Base-by-base conservation (phyloP, 2,113 vertebrate genomes). In the Thinocorus orbignyianus region DNA sequence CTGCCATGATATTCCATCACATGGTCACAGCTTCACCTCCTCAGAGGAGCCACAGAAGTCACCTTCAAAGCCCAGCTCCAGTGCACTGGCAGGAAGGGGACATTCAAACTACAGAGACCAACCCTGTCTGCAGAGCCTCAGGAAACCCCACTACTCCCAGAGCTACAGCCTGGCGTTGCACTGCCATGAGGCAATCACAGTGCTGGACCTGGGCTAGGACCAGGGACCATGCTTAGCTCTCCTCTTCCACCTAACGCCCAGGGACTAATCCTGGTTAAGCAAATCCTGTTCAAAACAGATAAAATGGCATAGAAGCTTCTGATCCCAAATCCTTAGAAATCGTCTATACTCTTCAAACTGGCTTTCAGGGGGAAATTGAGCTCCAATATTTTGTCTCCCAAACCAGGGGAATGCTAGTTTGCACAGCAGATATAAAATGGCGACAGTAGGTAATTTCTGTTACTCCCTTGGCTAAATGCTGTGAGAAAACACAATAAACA, bases 1-100 rank as follows among this genome's bases (percentile, higher is more conserved):
- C 7, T 54, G n/a, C 25, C 10, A 2, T 16, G 46, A 72, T 33
- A 30, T 54, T 28, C 5, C 46, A 13, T 0, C 3, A 11, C 0
- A 1, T 10, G 7, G n/a, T 42, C 17, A 46, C 9, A 51, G 37
- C 30, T 57, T 78, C 10, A 6, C 6, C 58, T 57, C 30, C 37
- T 12, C 9, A 9, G 60, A 66, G 48, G 11, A 78, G 54, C 10
- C 37, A 26, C 15, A 69, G 42, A 13, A 78, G 48, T 22, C 0
- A 0, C 25, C 16, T 19, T 7, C 26, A 61, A 78, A 86, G 41
- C 44, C 28, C 39, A 55, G 35, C 4, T 9, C 9, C 2, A 11
- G 42, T 1, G 2, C 7, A 8, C 0, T 23, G 33, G 22, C 30
- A n/a, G 54, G 30, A 86, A 41, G 19, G n/a, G 28, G 26, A 51